Evolutionary conservation across 2,113 vertebrate genomes (phyloP).

Genomic region (Sminthopsis crassicaudata): DNA sequence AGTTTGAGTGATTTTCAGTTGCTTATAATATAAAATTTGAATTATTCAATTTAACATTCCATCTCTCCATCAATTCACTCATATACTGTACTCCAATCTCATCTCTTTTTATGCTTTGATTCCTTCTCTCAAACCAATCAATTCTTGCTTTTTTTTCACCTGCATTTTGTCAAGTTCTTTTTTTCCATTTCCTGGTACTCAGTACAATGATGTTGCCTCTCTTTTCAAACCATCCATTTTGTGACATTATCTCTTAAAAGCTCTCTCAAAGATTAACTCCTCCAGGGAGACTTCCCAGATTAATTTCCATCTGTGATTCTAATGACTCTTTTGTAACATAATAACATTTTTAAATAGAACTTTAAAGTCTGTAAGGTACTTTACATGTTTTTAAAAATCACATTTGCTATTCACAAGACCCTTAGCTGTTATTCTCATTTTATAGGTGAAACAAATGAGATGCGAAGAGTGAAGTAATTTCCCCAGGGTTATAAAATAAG

Average conservation of each 20-base stretch:
- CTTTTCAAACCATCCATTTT: conserved; percentile 9
- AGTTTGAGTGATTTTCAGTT: not conserved
- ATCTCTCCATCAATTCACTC: not conserved
- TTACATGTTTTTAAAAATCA: too few species aligned
- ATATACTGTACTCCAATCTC: not conserved
- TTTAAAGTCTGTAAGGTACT: too few species aligned
- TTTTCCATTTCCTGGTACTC: conserved; percentile 2
- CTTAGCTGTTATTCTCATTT: too few species aligned
- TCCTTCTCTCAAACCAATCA: not conserved
- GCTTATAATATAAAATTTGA: not conserved
- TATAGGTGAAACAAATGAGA: too few species aligned
- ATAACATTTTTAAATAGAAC: too few species aligned
- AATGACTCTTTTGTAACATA: too few species aligned
- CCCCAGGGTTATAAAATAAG: too few species aligned
- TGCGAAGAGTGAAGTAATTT: too few species aligned
- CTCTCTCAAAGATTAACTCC: not conserved
- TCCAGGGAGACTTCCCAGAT: conserved; percentile 3
- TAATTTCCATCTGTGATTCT: not conserved
- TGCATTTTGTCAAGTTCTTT: not conserved
- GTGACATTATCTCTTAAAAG: not conserved
- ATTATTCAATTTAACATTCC: not conserved
- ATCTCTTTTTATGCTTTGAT: not conserved
- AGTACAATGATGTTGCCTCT: not conserved
- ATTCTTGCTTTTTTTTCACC: not conserved
- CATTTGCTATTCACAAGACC: too few species aligned